phyloP scores from a whole-genome alignment of 92 coral and sea anemone species.

The Isaurus tuberculatus region DNA sequence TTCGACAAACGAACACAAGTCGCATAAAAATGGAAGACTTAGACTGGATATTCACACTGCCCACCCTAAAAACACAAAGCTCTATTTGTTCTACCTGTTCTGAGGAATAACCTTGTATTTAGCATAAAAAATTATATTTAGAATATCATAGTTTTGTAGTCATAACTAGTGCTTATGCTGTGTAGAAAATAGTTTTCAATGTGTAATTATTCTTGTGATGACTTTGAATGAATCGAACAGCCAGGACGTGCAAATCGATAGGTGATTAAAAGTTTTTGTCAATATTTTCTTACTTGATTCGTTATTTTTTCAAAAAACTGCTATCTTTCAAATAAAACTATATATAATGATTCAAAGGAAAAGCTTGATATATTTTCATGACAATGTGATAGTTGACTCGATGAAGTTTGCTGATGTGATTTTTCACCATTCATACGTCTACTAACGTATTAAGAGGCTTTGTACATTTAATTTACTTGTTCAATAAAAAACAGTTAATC shows the following conservation, averaged over 20 bases:
- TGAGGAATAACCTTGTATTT: not conserved
- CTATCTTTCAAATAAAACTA: conserved; percentile 57
- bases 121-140: not conserved
- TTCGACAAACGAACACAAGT: not conserved
- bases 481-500: conserved; percentile 40
- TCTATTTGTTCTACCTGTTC: not conserved
- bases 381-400: conserved; percentile 17
- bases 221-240: not conserved
- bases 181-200: conserved; percentile 18
- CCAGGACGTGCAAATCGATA: conserved; percentile 33
- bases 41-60: not conserved
- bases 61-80: not conserved
- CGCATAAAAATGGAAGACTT: not conserved
- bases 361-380: conserved; percentile 35
- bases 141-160: not conserved
- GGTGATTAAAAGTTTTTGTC: conserved; percentile 54
- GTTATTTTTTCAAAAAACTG: conserved; percentile 62
- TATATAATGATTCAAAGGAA: conserved; percentile 11
- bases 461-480: conserved; percentile 42
- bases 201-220: conserved; percentile 27
- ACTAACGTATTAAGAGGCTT: conserved; percentile 28
- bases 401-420: conserved; percentile 55
- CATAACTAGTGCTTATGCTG: conserved; percentile 12
- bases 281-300: conserved; percentile 63
- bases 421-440: conserved; percentile 50